Percentiles rank a stretch among this genome's conserved stretches.
Conservation (phyloP, 2,888 invertebrate genomes). For the Ryuthela nishihirai region DNA sequence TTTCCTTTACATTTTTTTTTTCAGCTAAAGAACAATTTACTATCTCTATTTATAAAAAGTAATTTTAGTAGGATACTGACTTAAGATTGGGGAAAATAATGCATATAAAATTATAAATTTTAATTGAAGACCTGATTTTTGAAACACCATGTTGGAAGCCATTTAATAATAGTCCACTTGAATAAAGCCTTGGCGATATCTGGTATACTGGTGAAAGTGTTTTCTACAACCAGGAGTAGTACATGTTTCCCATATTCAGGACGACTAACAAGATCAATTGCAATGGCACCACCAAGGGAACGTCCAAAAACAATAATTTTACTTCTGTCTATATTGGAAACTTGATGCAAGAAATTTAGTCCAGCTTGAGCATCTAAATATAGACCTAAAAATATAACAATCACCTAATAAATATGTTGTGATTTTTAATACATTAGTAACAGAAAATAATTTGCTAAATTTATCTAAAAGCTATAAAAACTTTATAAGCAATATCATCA, state of each 20-base stretch:
- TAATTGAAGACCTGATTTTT: constrained; percentile 76
- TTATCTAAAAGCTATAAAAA: too few relatives aligned
- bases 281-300: constrained; percentile 81
- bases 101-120: neutral
- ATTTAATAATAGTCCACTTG: constrained; percentile 65
- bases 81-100: neutral
- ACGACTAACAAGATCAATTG: constrained; percentile 76
- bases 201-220: constrained; percentile 92
- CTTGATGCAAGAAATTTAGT: constrained; percentile 73
- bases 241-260: constrained; percentile 71
- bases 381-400: constrained; percentile 56
- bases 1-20: too few relatives aligned
- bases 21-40: too few relatives aligned
- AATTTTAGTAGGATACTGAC: neutral
- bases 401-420: too few relatives aligned
- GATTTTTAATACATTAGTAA: too few relatives aligned
- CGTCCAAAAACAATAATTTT: constrained; percentile 87
- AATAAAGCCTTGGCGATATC: constrained; percentile 84
- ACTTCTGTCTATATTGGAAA: constrained; percentile 75
- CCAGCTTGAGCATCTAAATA: constrained; percentile 83
- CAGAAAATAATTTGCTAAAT: too few relatives aligned
- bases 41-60: too few relatives aligned
- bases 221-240: constrained; percentile 85
- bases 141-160: constrained; percentile 76
- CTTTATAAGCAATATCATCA: too few relatives aligned